These are phyloP conservation scores for Caranx ignobilis DNA, from an alignment of 2,113 vertebrate genomes.

Conservation along the genomic window DNA sequence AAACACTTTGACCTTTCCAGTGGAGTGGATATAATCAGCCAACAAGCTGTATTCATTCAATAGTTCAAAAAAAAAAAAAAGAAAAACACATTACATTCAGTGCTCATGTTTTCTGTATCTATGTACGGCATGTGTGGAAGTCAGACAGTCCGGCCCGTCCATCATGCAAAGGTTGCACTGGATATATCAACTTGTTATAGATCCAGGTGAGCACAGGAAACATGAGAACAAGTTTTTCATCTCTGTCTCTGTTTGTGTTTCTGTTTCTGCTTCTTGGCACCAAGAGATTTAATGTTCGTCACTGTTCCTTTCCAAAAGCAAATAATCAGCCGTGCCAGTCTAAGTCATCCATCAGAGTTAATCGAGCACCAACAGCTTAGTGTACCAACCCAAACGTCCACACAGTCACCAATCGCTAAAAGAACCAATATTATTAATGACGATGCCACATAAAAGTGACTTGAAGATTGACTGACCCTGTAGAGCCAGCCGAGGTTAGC, in stretches of 20 bases:
- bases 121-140: no score
- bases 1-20: no score
- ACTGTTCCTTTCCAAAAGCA: neutral
- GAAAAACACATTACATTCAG: no score
- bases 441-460: neutral
- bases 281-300: constrained; percentile 2
- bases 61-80: no score
- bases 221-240: no score
- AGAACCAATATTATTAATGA: neutral
- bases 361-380: constrained; percentile 1
- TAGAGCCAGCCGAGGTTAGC: neutral
- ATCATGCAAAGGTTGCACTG: no score
- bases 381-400: neutral
- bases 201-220: no score
- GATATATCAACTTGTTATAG: no score
- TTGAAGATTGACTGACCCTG: neutral
- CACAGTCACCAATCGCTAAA: neutral
- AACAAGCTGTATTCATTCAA: neutral
- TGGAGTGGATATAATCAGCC: neutral
- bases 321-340: neutral
- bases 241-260: no score
- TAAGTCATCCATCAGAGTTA: constrained; percentile 6
- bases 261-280: neutral
- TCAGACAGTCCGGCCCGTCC: no score
- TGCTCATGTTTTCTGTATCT: no score